These are phyloP conservation scores for Apocrypta bakeri DNA, from an alignment of 1,140 invertebrate species.

Conservation along the genomic window DNA sequence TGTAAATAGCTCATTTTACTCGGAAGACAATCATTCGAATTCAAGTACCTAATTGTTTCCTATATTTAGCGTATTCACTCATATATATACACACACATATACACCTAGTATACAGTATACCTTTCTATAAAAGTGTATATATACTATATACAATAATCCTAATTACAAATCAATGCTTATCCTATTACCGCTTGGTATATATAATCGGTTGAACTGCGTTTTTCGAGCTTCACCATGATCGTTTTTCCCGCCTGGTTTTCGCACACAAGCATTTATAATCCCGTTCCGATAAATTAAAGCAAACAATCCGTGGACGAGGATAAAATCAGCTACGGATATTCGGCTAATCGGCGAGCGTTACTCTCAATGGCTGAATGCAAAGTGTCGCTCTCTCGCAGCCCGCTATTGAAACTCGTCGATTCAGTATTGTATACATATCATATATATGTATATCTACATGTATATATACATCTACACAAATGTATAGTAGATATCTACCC, in stretches of 20 bases:
- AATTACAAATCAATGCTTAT: slow-evolving; percentile 53
- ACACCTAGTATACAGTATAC: too few species aligned
- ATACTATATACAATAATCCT: background rate
- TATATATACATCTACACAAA: slow-evolving; percentile 45
- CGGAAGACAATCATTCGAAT: too few species aligned
- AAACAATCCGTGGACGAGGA: slow-evolving; percentile 15
- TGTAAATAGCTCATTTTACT: too few species aligned
- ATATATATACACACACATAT: too few species aligned
- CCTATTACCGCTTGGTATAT: slow-evolving; percentile 55
- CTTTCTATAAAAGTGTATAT: too few species aligned
- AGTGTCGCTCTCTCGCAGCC: background rate
- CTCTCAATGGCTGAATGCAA: background rate
- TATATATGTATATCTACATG: background rate
- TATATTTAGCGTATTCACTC: too few species aligned
- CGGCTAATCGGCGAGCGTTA: background rate
- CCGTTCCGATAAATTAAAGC: slow-evolving; percentile 36
- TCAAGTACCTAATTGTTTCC: too few species aligned
- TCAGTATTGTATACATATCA: background rate
- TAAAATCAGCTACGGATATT: slow-evolving; percentile 9
- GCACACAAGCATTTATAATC: slow-evolving; percentile 23
- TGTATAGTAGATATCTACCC: too few species aligned
- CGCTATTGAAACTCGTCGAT: background rate
- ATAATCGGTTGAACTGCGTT: slow-evolving; percentile 21
- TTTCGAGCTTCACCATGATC: background rate
- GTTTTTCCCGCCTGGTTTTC: background rate